Base-by-base conservation (phyloP, 2,888 invertebrate genomes). In the Nebria brevicollis region DNA sequence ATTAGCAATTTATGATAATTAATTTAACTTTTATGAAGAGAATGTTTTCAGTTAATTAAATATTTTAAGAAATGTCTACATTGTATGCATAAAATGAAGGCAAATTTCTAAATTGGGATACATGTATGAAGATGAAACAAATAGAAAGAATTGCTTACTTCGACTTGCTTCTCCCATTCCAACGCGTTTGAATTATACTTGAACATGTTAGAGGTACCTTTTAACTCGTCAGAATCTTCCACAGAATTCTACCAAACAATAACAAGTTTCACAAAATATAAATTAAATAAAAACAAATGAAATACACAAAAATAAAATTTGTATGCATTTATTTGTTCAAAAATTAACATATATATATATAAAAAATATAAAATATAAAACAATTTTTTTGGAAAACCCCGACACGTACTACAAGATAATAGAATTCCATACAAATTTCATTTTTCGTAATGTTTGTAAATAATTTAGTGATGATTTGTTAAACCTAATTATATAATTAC, bases 101-200 rank as follows among this genome's bases (percentile, higher is more conserved):
- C 26, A 10, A 25, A 68, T 25, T 26, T 20, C 20, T 25, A 68
- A 68, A 11, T 68, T 68, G 7, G 68, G 20, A 20, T 68, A 68
- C 13, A n/a, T 66, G 10, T 20, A 25, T 66, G 26, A 68, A 66
- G 68, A 73, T 68, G 82, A 79, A 73, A 84, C 54, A 54, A 54
- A 54, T 54, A 54, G 1, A 34, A 34, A 20, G 25, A 26, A 26
- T 11, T 70, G 20, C 85, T 84, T 84, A 89, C 90, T 87, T 88
- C 86, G 76, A 88, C 86, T 85, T 89, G 88, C 34, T 86, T 86
- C 83, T 89, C 89, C 83, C 89, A 83, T 84, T 88, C 88, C 70
- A 84, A 83, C 1, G 86, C 86, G 66, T 88, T 85, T 82, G 85
- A 84, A 84, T 88, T 88, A 84, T 88, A 88, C 65, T 88, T 87